phyloP scores from a whole-genome alignment of 2,797 vertebrate genomes.

The Aythya fuligula region DNA sequence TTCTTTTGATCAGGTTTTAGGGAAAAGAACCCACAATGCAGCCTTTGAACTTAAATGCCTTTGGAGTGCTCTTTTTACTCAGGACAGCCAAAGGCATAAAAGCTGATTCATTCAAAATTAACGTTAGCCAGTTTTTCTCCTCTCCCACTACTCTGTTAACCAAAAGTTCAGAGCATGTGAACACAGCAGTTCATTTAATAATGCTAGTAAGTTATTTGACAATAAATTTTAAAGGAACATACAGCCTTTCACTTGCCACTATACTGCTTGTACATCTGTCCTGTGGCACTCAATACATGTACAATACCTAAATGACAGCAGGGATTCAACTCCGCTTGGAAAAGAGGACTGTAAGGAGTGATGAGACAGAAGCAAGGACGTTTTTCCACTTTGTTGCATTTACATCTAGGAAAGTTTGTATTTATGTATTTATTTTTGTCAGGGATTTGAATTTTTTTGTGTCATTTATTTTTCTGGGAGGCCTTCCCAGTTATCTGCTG shows the following conservation, averaged over 20 bases:
- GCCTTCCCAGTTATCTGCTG: background rate
- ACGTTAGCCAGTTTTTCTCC: background rate
- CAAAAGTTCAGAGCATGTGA: background rate
- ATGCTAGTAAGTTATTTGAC: background rate
- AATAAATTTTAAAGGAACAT: background rate
- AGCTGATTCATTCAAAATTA: background rate
- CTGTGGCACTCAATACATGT: background rate
- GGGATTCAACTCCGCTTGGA: background rate
- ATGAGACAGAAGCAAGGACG: background rate
- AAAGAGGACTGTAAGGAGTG: background rate
- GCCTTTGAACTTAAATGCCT: background rate
- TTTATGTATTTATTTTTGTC: background rate
- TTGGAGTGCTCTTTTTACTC: background rate
- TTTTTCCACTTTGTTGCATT: background rate
- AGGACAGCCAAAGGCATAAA: background rate
- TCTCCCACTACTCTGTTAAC: background rate
- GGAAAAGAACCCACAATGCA: background rate
- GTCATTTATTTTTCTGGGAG: background rate
- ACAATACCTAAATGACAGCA: background rate
- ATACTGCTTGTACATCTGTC: background rate
- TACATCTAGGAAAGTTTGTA: background rate
- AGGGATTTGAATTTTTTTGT: background rate
- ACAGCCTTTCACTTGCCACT: background rate
- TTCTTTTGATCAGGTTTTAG: background rate
- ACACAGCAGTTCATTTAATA: background rate